Conservation (phyloP, 2,797 vertebrate species). For the Todus mexicanus region DNA sequence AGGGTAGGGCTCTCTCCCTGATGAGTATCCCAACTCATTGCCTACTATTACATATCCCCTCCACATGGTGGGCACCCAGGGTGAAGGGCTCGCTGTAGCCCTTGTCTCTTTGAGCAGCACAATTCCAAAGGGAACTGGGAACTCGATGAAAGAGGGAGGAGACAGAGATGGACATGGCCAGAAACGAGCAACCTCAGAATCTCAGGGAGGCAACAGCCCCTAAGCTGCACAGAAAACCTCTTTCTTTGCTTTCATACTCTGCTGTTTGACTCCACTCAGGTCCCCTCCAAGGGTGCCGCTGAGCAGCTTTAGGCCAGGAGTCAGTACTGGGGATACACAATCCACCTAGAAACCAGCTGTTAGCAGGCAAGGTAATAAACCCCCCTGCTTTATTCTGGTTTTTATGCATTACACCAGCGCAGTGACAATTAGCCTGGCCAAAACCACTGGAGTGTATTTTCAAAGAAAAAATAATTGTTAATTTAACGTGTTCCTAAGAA, state of each 20-base stretch:
- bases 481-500: not conserved
- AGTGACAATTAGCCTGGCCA: not conserved
- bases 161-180: not conserved
- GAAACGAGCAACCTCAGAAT: not conserved
- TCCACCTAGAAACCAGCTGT: not conserved
- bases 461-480: not conserved
- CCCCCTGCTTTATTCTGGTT: not conserved
- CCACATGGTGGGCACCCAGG: too few relatives aligned
- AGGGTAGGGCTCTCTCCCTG: not conserved
- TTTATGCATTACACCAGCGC: not conserved
- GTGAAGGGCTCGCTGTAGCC: not conserved
- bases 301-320: not conserved
- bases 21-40: rapidly evolving
- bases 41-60: not conserved
- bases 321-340: not conserved
- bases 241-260: not conserved
- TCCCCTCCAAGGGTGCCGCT: not conserved
- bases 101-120: not conserved
- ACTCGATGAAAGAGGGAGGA: not conserved
- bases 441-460: not conserved
- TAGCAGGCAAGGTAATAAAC: not conserved
- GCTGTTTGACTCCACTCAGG: not conserved
- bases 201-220: not conserved
- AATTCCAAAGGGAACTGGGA: not conserved
- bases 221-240: not conserved